Evolutionary conservation across 2,888 invertebrate genomes (phyloP).

Genomic region (Oscheius sp.): DNA sequence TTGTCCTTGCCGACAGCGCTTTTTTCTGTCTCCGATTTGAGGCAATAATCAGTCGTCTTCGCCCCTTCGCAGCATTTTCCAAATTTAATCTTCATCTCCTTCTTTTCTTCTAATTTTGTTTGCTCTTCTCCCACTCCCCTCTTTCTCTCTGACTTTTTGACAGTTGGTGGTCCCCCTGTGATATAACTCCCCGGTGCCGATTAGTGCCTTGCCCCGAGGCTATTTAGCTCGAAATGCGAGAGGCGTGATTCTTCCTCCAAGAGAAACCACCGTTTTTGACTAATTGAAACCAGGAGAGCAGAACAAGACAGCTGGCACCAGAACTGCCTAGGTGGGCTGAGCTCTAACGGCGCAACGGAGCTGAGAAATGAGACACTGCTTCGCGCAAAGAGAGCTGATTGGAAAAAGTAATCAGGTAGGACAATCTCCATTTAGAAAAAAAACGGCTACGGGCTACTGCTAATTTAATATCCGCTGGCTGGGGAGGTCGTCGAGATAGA

Average conservation of each 20-base stretch:
- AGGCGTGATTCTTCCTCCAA: conserved; percentile 1
- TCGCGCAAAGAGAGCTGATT: neutral
- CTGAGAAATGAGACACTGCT: neutral
- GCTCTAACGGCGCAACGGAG: too few species aligned
- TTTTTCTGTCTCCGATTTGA: neutral
- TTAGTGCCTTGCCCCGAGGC: conserved; percentile 25
- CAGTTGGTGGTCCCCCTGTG: neutral
- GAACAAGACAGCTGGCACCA: too few species aligned
- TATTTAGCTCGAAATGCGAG: neutral
- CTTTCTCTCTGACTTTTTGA: neutral
- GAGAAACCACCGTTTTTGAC: neutral
- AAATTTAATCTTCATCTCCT: too few species aligned
- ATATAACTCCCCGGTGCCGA: conserved; percentile 23
- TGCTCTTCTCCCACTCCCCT: neutral
- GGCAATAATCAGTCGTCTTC: too few species aligned
- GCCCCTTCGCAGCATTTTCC: too few species aligned
- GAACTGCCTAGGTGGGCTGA: neutral
- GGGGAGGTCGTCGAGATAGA: neutral
- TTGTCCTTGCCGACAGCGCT: too few species aligned
- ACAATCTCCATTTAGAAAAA: neutral
- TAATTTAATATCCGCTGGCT: neutral
- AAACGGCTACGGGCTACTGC: too few species aligned
- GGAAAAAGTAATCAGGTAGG: neutral
- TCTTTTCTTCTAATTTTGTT: too few species aligned
- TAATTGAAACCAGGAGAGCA: conserved; percentile 6